A percentile compares a stretch with the other conserved stretches of the same genome.
phyloP scores from a whole-genome alignment of 2,797 vertebrate species.

The Rhabdomys pumilio region DNA sequence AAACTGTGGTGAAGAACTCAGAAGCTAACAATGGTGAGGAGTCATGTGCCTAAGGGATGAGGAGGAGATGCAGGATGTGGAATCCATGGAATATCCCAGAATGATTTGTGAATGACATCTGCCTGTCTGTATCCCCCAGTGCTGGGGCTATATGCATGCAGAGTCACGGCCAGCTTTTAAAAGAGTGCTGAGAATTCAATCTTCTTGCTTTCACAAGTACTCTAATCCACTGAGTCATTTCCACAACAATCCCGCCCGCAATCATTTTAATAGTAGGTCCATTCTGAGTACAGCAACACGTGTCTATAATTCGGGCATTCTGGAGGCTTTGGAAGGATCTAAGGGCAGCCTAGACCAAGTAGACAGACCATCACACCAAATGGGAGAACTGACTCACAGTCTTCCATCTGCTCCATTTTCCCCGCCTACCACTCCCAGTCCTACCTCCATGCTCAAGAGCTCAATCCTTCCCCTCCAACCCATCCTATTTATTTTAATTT shows the following conservation, averaged over 20 bases:
- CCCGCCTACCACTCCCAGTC: background rate
- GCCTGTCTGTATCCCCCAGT: background rate
- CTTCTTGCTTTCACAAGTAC: background rate
- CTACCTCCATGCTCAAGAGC: background rate
- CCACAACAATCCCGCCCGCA: background rate
- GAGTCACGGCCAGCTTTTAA: background rate
- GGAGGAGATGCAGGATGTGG: too few species aligned
- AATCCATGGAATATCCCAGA: background rate
- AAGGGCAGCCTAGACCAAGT: background rate
- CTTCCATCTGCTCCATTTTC: background rate
- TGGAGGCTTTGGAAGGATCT: background rate
- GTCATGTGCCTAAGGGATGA: background rate
- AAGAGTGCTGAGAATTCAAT: background rate
- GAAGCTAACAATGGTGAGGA: background rate
- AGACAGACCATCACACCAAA: background rate
- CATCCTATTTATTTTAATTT: background rate
- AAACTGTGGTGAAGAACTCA: background rate
- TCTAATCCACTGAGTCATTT: background rate
- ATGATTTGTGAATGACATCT: background rate
- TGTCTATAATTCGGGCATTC: background rate
- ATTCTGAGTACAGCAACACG: background rate
- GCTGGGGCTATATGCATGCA: background rate
- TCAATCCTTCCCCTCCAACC: background rate
- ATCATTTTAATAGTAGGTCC: background rate
- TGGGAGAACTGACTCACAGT: background rate